Base-by-base conservation (phyloP, 92 coral and sea anemone genomes). In the Umimayanthus chanpuru region DNA sequence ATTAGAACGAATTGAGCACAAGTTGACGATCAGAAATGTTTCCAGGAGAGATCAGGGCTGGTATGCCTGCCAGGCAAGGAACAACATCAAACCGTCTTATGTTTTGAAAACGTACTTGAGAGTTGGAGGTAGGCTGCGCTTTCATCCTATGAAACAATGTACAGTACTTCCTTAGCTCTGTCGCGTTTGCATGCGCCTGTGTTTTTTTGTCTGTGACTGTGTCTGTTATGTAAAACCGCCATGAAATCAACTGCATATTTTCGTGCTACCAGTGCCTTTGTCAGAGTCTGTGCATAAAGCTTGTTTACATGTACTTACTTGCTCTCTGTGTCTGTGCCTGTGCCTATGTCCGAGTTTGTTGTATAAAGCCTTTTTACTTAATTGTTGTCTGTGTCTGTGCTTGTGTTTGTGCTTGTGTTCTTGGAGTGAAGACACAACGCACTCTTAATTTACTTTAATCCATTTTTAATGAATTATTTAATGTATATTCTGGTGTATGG, bases 21-120 rank as follows among this genome's bases (percentile, higher is more conserved):
- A 29, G 15, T 25, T 80, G 36, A 80, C 71, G 10, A 29, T 80
- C 71, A 56, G 15, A 25, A 80, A 80, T 36, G 84, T 80, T 15
- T 80, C 84, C 47, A 55, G 29, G 25, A 18, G 56, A 32, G 84
- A 80, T 18, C 70, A 71, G 76, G 76, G 76, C 76, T 71, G 76
- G 76, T 71, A 71, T 71, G 28, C 16, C 39, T 71, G 76, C 76
- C 76, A 71, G 40, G 76, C 76, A 28, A 71, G 76, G 11, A 71
- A 71, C 76, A 71, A 71, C 21, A 71, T 71, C 18, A 28, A 28
- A 71, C 40, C 36, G 36, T 71, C 76, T 28, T 71, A 71, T 71
- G 76, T 71, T 71, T 71, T 29, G 76, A 71, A 71, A 71, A 71
- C 76, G 29, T 71, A 71, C 76, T 71, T 71, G 76, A 28, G 38